Percentiles rank a stretch among this genome's conserved stretches.
Conservation (phyloP, 2,797 vertebrate genomes). For the Amphiprion clarkii region DNA sequence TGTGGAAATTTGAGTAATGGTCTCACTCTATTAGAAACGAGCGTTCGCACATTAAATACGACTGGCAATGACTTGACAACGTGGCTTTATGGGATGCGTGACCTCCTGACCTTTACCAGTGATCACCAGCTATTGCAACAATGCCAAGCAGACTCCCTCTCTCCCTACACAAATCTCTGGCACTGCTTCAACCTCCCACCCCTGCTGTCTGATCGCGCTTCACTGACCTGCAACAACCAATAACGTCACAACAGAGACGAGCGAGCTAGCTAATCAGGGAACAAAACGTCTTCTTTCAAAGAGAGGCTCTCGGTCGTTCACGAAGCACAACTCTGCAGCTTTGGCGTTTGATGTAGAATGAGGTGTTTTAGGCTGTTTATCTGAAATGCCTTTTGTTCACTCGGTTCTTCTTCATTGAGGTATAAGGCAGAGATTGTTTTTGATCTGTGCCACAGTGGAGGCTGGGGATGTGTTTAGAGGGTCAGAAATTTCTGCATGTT, state of each 20-base stretch:
- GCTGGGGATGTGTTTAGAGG: conserved; percentile 12
- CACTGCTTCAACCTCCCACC: conserved; percentile 32
- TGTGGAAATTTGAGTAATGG: neutral
- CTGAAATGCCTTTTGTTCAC: conserved; percentile 35
- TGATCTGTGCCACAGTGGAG: conserved; percentile 7
- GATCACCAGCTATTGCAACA: conserved; percentile 16
- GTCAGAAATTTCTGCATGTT: conserved; percentile 16
- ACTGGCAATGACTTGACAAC: neutral
- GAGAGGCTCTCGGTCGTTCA: conserved; percentile 7
- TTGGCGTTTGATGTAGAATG: conserved; percentile 27
- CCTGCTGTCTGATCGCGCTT: conserved; percentile 27
- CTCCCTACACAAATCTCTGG: conserved; percentile 28
- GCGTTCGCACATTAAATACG: neutral
- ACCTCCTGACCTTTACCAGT: conserved; percentile 44
- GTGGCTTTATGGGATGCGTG: conserved; percentile 3
- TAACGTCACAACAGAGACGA: conserved; percentile 38
- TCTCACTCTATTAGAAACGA: neutral
- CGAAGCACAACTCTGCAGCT: neutral
- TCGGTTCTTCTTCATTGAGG: neutral
- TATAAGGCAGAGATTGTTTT: conserved; percentile 6
- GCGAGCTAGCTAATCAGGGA: conserved; percentile 35
- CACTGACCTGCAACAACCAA: conserved; percentile 62
- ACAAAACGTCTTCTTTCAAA: conserved; percentile 33
- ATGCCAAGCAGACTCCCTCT: conserved; percentile 22
- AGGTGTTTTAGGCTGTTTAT: conserved; percentile 19